Evolutionary conservation across 2,888 invertebrate genomes (phyloP), one percentile per base, ranked within the genome.

Genomic region (Myathropa florea): DNA sequence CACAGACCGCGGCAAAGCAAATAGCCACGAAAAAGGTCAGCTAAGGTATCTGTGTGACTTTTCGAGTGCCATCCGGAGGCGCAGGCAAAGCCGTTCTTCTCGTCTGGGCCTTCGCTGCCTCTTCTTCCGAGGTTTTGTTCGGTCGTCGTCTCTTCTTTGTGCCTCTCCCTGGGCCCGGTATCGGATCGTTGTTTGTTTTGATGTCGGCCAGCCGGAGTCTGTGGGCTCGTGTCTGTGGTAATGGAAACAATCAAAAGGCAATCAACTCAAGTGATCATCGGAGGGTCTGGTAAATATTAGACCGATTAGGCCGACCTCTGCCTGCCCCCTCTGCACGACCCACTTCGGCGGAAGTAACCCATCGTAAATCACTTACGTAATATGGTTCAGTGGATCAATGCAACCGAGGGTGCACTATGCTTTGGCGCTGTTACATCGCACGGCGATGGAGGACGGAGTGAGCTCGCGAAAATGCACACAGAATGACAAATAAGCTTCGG

Each of bases 401-500:
- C 53, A 57, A 39, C 36, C 30, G 67, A 61, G 28, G 76, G 72
- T 67, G 53, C 55, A 64, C 36, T 63, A 30, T 33, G 46, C 39
- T 7, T 3, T 21, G 36, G 36, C 26, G 24, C 23, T n/a, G 63
- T 57, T 68, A 59, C 59, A 76, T 65, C 59, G 30, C 28, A 28
- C n/a, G 18, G 14, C 33, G 55, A 53, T 73, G 24, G 59, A 70
- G 70, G 70, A 73, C 77, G 64, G 36, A 10, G n/a, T 36, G 53
- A 53, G 28, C 26, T 21, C 23, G 71, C 36, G 60, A 57, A 70
- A 65, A 67, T 81, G 81, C 57, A 71, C 59, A 64, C 46, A 2
- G 84, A 85, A 85, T 85, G 67, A 36, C 72, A 85, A 85, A 57
- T 68, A 36, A 68, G 2, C 55, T 76, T 80, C 77, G 81, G 84